Base-by-base conservation (phyloP, 2,888 invertebrate genomes). In the Dorcus hopei region DNA sequence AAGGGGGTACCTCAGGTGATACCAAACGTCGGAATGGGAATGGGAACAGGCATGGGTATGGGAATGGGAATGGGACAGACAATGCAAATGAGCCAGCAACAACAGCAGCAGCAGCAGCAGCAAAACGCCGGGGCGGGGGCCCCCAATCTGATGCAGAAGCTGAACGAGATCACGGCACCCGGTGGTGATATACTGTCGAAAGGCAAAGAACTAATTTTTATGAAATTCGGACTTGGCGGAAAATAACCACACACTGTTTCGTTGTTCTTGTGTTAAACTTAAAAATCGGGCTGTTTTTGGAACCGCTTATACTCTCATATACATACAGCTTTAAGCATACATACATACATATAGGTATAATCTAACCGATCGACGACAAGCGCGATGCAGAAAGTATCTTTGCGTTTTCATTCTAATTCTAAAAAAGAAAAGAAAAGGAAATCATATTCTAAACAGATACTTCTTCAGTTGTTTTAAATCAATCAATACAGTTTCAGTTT, bases 161-260 rank as follows among this genome's bases (percentile, higher is more conserved):
- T 93, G 77, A 87, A 90, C 71, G 93, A 93, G 77, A 92, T 93
- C 82, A 90, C 93, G 57, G 90, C 90, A 62, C 91, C 93, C 69
- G 93, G 93, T 64, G 93, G 93, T 71, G 93, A 93, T 77, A 92
- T 94, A 69, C 84, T 94, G 71, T 93, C 93, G 75, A 94, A 94
- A 80, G 94, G 94, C 74, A 94, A 95, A 81, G 94, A 94, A 83
- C 87, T 94, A 68, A 92, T 94, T 78, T 94, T 95, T 80, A 94
- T 94, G 89, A 92, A 92, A 82, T 95, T 95, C 79, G 94, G 94
- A 68, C 85, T 94, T 70, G 91, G 91, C 74, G 88, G 88, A 50
- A 79, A 79, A 77, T 79, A 78, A 77, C 74, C 71, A 66, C 65
- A 65, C 63, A 63, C 66, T 42, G 43, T 50, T 49, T 11, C 23